Base-by-base conservation (phyloP, 2,797 vertebrate genomes). In the Aeoliscus strigatus region DNA sequence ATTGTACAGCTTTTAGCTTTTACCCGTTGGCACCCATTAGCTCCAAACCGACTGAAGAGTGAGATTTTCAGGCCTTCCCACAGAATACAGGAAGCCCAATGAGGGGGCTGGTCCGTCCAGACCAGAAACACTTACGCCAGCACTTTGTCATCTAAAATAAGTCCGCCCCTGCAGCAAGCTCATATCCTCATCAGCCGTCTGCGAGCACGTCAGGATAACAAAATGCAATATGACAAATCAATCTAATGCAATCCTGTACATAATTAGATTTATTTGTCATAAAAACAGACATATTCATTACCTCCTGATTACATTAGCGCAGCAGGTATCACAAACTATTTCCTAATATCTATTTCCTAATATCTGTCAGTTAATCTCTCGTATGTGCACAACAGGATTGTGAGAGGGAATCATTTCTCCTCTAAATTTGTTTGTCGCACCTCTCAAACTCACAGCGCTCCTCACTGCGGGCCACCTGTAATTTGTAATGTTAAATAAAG, bases 401-500 rank as follows among this genome's bases (percentile, higher is more conserved):
- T 64, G 17, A 62, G 52, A 57, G 60, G 65, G 66, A 83, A 72
- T 84, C 68, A 79, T 78, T 69, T 75, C 72, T 62, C 41, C 72
- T 81, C 74, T 77, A 78, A 80, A 82, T 82, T 75, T 82, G 79
- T 84, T 83, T 80, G 79, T 83, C 59, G 49, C 71, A 77, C 71
- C 78, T 79, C 75, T 82, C 73, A 62, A 63, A 75, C 79, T 63
- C 64, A 26, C 65, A 68, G 77, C 68, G 54, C 64, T 60, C 66
- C 78, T 69, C 71, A 58, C 77, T 14, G 60, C 64, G 77, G 79
- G 77, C 77, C 73, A 81, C 76, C 78, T 81, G 80, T 84, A 83
- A 85, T 88, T 83, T 82, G 80, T 82, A 80, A 83, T 75, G 83
- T 84, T 87, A 85, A 88, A 81, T 84, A 85, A 85, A 82, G 81